phyloP scores from a whole-genome alignment of 2,113 vertebrate genomes.

The Erythrocercus mccallii region DNA sequence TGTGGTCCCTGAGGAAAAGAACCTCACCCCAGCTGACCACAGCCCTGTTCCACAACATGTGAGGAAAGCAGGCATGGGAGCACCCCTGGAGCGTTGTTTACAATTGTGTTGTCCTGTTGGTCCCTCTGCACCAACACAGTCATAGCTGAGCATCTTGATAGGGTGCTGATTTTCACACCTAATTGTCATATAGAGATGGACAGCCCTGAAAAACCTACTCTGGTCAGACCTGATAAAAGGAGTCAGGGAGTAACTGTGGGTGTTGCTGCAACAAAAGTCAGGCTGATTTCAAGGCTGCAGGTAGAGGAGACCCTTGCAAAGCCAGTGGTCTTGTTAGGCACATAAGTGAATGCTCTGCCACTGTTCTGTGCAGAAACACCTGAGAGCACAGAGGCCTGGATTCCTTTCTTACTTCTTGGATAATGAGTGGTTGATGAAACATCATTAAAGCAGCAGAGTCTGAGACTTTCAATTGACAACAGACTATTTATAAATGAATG shows the following conservation, averaged over 20 bases:
- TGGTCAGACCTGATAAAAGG: background rate
- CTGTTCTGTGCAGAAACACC: background rate
- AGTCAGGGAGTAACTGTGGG: background rate
- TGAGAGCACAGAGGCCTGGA: background rate
- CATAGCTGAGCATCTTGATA: background rate
- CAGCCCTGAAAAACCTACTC: background rate
- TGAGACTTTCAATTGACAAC: background rate
- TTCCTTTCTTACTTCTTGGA: background rate
- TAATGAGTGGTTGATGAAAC: background rate
- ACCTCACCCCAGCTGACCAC: rapidly evolving
- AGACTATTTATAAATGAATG: background rate
- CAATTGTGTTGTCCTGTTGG: background rate
- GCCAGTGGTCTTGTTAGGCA: background rate
- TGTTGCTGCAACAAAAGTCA: background rate
- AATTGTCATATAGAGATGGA: rapidly evolving
- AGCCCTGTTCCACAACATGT: rapidly evolving
- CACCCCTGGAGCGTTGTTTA: background rate
- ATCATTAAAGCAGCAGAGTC: background rate
- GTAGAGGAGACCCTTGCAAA: background rate
- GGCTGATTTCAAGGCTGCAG: background rate
- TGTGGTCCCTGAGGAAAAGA: background rate
- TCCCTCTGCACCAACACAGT: background rate
- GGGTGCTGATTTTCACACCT: background rate
- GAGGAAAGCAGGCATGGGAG: background rate
- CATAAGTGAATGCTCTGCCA: rapidly evolving